Conservation (phyloP, 2,113 vertebrate genomes). For the Hypocryptadius cinnamomeus region DNA sequence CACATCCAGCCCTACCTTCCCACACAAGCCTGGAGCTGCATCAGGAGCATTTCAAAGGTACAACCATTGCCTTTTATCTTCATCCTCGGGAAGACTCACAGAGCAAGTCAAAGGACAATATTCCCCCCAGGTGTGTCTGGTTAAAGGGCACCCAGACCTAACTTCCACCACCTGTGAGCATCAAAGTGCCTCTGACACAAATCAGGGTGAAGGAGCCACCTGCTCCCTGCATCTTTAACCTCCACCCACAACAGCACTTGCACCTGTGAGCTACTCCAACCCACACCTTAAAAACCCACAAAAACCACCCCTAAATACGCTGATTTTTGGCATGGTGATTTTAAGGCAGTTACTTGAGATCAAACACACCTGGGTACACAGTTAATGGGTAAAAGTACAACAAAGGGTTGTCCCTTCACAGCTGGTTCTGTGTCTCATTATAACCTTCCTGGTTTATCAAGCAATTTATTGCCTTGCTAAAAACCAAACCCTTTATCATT, state of each 20-base stretch:
- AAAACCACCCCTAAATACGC: background rate
- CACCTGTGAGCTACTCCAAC: background rate
- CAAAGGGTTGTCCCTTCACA: background rate
- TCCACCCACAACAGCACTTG: background rate
- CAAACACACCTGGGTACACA: fast-evolving
- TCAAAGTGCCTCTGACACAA: background rate
- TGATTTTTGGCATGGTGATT: background rate
- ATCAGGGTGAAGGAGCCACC: background rate
- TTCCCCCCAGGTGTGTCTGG: background rate
- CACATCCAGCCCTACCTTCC: background rate
- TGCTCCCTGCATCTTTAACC: background rate
- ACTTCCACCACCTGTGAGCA: background rate
- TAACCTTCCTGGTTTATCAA: background rate
- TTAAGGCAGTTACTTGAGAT: background rate
- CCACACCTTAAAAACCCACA: fast-evolving
- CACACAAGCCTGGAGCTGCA: fast-evolving
- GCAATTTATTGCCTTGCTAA: background rate
- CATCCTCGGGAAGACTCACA: background rate
- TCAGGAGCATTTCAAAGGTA: background rate
- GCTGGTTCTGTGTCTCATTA: background rate
- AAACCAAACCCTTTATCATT: background rate
- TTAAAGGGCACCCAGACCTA: background rate
- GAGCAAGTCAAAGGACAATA: background rate
- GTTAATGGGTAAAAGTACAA: background rate
- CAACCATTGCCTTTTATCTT: background rate